phyloP scores from a whole-genome alignment of 2,888 invertebrate genomes.

The Eugnorisma glareosa region DNA sequence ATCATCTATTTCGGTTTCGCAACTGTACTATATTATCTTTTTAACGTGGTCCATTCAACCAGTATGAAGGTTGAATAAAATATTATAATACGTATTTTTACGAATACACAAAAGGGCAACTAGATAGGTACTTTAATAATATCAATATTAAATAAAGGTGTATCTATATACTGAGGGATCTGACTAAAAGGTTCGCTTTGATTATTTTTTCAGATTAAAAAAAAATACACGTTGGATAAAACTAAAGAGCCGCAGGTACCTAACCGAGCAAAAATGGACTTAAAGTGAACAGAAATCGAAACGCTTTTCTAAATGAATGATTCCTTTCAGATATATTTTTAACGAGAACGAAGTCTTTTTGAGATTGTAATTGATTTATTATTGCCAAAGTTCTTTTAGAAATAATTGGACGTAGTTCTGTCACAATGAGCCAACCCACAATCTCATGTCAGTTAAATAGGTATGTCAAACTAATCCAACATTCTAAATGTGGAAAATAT shows the following conservation, averaged over 20 bases:
- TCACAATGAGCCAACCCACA: background rate
- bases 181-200: constrained; percentile 25
- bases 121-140: constrained; percentile 6
- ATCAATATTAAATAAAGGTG: constrained; percentile 36
- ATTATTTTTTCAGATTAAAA: constrained; percentile 37
- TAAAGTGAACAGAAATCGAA: constrained; percentile 12
- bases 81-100: background rate
- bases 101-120: constrained; percentile 2
- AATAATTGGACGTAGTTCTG: constrained; percentile 2
- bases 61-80: constrained; percentile 12
- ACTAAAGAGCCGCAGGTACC: background rate
- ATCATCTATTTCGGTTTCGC: background rate
- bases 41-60: background rate
- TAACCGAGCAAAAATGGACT: constrained; percentile 30
- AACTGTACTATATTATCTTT: background rate
- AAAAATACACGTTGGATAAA: constrained; percentile 23
- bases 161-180: constrained; percentile 27
- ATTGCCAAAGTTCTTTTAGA: constrained; percentile 2
- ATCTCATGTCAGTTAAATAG: background rate
- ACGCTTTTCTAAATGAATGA: constrained; percentile 25
- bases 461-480: background rate
- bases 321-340: constrained; percentile 22
- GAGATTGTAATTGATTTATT: constrained; percentile 33
- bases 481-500: too few species aligned
- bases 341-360: constrained; percentile 12